Evolutionary conservation across 2,113 vertebrate genomes (phyloP), one percentile per base, ranked within the genome.

Genomic region (Globicephala melas): DNA sequence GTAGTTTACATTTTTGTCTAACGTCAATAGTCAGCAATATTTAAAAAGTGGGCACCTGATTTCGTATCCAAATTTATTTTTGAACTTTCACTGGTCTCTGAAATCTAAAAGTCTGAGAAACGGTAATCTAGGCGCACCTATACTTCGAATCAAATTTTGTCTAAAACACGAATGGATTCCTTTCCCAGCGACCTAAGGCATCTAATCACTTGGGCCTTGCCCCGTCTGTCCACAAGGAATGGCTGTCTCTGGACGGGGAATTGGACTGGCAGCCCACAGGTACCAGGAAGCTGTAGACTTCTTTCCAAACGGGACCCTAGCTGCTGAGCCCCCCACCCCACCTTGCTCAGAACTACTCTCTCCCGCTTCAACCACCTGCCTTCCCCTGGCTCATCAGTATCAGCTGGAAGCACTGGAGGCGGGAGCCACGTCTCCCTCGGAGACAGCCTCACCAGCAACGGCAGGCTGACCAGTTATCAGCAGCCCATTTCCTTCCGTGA

Each of bases 11-110:
- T 18, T 85, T 95, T 70, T 89, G 25, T 89, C 93, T 77, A 85
- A 70, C 25, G 60, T 62, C 18, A 14, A 28, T 41, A 77, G 60
- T 79, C 31, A 93, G 67, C 47, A 81, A 86, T 92, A 82, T 79
- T 87, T 63, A 60, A 50, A 94, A 86, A 70, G 58, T 4, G 21
- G 28, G 26, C 23, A 62, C 70, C 31, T 63, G 76, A 89, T 84
- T 82, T 94, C 11, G 1, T 65, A 5, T 11, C 28, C 41, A 92
- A 21, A 58, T 67, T 92, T 82, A 68, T n/a, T 83, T 83, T 25
- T 62, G 28, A 91, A 96, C 55, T 55, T n/a, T 83, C 65, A 94
- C 8, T 76, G 21, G 58, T 44, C 23, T 68, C 68, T 92, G 67
- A 90, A 79, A 94, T 44, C 31, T 31, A 18, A 50, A 92, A 65